Base-by-base conservation (phyloP, 2,888 invertebrate genomes). In the Lamproptera curius region DNA sequence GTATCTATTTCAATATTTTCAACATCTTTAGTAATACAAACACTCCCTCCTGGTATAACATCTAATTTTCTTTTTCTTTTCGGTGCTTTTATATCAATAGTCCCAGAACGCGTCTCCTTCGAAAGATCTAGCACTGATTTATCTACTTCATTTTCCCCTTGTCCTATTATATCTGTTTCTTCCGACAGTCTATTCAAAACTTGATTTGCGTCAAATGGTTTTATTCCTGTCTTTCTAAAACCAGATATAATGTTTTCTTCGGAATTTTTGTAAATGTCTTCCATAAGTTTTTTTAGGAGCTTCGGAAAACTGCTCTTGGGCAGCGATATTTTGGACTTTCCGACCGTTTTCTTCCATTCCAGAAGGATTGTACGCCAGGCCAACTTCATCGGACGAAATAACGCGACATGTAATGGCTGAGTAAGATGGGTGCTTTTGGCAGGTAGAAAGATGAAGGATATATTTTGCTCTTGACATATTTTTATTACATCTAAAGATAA, bases 251-350 rank as follows among this genome's bases (percentile, higher is more conserved):
- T 48, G 38, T 56, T 56, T n/a, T 28, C 13, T 42, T 46, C 31
- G 11, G 26, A 34, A 43, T 54, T 54, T 11, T 38, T 20, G 16
- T 33, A 11, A 5, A 53, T 37, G 6, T 40, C 36, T 11, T 54
- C 41, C 26, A 55, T 52, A n/a, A 55, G 42, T 23, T 49, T 33
- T 31, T 46, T 47, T 16, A 57, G 39, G 8, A 55, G 39, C 36
- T 16, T 31, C 31, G 58, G 55, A 41, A 56, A 55, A 41, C 52
- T 55, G 34, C 55, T 52, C 26, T 58, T 58, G 40, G 56, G 52
- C 35, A 56, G 38, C 15, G 49, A 43, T 14, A 52, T 31, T 49
- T 50, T 46, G 13, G 20, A 36, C 36, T 26, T 42, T 1, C 53
- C 53, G 20, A 51, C 53, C 3, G 43, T 50, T 45, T 54, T 51